Evolutionary conservation across 2,797 vertebrate genomes (phyloP), one percentile per base, ranked within the genome.

Genomic region (Sebastes kiyomatsui): DNA sequence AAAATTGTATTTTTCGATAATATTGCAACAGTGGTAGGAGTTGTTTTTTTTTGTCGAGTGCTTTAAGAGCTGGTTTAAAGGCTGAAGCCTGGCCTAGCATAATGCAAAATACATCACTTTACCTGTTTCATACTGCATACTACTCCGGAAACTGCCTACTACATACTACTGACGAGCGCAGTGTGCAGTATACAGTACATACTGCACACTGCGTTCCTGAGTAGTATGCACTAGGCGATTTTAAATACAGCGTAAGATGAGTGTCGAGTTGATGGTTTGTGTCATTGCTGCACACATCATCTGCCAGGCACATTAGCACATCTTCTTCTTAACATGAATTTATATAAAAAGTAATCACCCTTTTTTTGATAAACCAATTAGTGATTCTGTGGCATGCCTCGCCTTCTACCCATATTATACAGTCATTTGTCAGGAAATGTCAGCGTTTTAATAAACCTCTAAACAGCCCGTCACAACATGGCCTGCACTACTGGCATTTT

Each of bases 341-440:
- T 22, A 33, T 38, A 72, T 69, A 74, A 73, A 77, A 83, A 87
- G 85, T 83, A 84, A 92, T 93, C 80, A 69, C 72, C 58, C 64
- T 81, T 86, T 92, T 91, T 91, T 87, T 92, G 85, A 92, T 92
- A 85, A 94, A 93, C 80, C 90, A 94, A 94, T 96, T 92, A 93
- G 82, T 28, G 61, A 87, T 91, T 86, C 85, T 33, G 82, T 22
- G 30, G 72, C 77, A 42, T 35, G 80, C 75, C 74, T 88, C 6
- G 28, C 91, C 86, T 94, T 95, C 94, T 83, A 27, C 74, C 75
- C 74, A 65, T 76, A 94, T 93, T 93, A 93, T 84, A 85, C 83
- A 92, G 93, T 93, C 90, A 95, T 96, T 96, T 95, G 94, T 96
- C 91, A 93, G 92, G 80, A 95, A 95, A 96, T 94, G 94, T 93